phyloP scores from a whole-genome alignment of 2,888 invertebrate species.

The Anodontia alba region DNA sequence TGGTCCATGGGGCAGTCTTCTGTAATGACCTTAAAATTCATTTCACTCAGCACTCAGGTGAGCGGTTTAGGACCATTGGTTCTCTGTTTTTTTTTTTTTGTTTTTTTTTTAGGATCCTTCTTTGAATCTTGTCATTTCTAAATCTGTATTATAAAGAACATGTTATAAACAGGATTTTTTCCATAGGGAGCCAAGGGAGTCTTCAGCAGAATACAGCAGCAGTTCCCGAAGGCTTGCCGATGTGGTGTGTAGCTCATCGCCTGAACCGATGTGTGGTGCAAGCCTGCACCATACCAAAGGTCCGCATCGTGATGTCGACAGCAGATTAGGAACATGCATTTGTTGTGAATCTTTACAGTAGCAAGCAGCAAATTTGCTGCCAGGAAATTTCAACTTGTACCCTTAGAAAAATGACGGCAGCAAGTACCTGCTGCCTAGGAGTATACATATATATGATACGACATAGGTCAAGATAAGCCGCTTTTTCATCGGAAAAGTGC shows the following conservation, averaged over 20 bases:
- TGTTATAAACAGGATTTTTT: conserved; percentile 37
- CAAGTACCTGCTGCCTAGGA: too few relatives aligned
- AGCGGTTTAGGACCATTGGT: too few relatives aligned
- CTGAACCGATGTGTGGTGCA: conserved; percentile 37
- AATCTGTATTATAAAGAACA: too few relatives aligned
- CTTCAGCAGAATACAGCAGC: conserved; percentile 27
- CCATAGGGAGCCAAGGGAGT: conserved; percentile 33
- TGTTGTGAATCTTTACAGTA: conserved; percentile 9
- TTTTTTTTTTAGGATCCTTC: too few relatives aligned
- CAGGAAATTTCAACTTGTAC: not conserved
- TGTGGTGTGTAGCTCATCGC: conserved; percentile 42
- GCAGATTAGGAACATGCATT: conserved; percentile 33
- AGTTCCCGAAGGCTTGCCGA: conserved; percentile 33
- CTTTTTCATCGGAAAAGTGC: too few relatives aligned
- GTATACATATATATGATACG: too few relatives aligned
- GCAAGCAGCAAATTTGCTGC: not conserved
- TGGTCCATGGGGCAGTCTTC: too few relatives aligned
- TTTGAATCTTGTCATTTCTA: too few relatives aligned
- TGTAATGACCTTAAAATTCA: too few relatives aligned
- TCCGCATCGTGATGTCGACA: conserved; percentile 41
- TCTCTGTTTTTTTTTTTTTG: too few relatives aligned
- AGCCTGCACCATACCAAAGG: conserved; percentile 11
- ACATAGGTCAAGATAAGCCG: too few relatives aligned
- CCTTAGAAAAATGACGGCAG: not conserved
- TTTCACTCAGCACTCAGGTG: too few relatives aligned